These are phyloP conservation scores for Nematolebias whitei DNA, from an alignment of 2,113 vertebrate species.

Conservation along the genomic window DNA sequence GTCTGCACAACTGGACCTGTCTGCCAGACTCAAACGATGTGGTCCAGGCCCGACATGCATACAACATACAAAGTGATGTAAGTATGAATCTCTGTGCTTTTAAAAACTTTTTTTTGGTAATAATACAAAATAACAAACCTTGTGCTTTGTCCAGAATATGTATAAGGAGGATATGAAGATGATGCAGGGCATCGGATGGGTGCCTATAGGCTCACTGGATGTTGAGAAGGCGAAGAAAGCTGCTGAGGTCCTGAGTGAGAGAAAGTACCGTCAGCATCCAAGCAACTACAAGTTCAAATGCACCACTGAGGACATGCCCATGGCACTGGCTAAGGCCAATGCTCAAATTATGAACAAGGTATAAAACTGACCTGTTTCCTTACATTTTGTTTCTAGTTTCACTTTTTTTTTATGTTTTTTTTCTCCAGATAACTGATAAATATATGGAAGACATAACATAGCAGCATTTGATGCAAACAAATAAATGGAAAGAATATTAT, in stretches of 20 bases:
- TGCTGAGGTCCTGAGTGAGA: slow-evolving; percentile 79
- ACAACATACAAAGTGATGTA: slow-evolving; percentile 87
- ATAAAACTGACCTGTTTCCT: not conserved
- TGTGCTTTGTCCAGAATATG: slow-evolving; percentile 68
- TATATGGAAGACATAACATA: not conserved
- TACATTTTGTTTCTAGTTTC: not conserved
- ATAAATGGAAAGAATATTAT: not conserved
- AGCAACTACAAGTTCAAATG: slow-evolving; percentile 80
- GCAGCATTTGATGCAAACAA: not conserved
- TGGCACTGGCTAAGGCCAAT: slow-evolving; percentile 84
- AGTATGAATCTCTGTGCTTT: slow-evolving; percentile 49
- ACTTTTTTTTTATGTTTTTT: not conserved
- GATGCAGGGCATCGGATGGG: slow-evolving; percentile 85
- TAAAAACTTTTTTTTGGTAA: not conserved
- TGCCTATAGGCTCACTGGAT: slow-evolving; percentile 84
- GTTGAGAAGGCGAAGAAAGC: slow-evolving; percentile 83
- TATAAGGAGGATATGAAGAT: slow-evolving; percentile 84
- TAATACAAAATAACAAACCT: not conserved
- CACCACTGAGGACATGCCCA: slow-evolving; percentile 82
- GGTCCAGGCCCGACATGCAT: slow-evolving; percentile 81
- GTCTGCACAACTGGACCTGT: slow-evolving; percentile 89
- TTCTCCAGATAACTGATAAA: not conserved
- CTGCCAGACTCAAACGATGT: slow-evolving; percentile 88
- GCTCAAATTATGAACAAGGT: slow-evolving; percentile 85
- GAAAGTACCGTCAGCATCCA: slow-evolving; percentile 83